These are phyloP conservation scores for Cryptus viduatorius DNA, from an alignment of 2,888 invertebrate species.

Conservation along the genomic window DNA sequence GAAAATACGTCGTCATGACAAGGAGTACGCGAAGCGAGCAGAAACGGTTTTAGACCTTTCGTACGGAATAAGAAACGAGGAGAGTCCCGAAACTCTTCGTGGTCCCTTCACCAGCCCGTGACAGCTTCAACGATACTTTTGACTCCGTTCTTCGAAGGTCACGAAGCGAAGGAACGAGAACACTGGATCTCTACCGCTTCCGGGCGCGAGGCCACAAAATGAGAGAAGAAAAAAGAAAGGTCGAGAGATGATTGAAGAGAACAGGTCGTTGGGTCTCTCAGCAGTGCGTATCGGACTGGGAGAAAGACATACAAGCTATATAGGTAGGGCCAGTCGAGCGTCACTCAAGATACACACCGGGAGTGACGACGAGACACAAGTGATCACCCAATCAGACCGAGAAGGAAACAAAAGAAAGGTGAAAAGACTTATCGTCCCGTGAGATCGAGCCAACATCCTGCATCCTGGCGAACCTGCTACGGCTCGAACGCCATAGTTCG, in stretches of 20 bases:
- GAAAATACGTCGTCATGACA: slow-evolving; percentile 51
- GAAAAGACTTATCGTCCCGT: slow-evolving; percentile 82
- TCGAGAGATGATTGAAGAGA: slow-evolving; percentile 43
- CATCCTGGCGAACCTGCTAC: slow-evolving; percentile 60
- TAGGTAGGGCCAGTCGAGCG: slow-evolving; percentile 46
- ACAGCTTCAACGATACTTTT: slow-evolving; percentile 14
- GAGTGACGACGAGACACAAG: slow-evolving; percentile 69
- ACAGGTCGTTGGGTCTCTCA: slow-evolving; percentile 68
- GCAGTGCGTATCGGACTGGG: slow-evolving; percentile 60
- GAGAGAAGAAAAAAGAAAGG: slow-evolving; percentile 35
- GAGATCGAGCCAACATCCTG: slow-evolving; percentile 78
- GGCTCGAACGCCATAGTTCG: slow-evolving; percentile 8
- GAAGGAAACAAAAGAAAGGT: slow-evolving; percentile 84
- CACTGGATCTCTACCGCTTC: slow-evolving; percentile 21
- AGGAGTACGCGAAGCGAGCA: slow-evolving; percentile 10
- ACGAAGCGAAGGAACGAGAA: slow-evolving; percentile 48
- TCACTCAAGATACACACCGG: slow-evolving; percentile 47
- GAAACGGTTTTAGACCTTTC: not conserved
- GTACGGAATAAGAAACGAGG: not conserved
- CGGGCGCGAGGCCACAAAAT: slow-evolving; percentile 45
- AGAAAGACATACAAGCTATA: slow-evolving; percentile 50
- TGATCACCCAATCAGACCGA: slow-evolving; percentile 83
- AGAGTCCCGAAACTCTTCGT: not conserved
- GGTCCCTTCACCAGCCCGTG: slow-evolving; percentile 17
- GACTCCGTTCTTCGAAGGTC: slow-evolving; percentile 42